A percentile compares a stretch with the other conserved stretches of the same genome.
Evolutionary conservation across 2,888 invertebrate species (phyloP).

Genomic region (Meloe dianella): DNA sequence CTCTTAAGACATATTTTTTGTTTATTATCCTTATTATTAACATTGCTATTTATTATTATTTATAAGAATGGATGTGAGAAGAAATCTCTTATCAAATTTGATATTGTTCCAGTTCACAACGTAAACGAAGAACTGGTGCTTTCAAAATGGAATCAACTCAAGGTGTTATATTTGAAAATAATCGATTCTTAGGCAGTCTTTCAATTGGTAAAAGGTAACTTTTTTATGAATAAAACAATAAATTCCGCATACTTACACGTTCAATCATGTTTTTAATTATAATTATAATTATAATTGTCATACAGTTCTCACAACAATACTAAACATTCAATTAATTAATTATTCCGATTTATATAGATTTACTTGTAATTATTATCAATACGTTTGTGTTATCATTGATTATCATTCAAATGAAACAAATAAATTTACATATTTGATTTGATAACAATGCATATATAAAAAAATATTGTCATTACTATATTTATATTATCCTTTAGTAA

Average conservation of each 20-base stretch:
- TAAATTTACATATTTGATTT: conserved; percentile 15
- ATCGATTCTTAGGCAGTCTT: conserved; percentile 55
- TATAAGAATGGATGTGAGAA: background rate
- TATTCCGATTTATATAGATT: conserved; percentile 4
- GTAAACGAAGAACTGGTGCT: conserved; percentile 53
- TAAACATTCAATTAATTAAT: background rate
- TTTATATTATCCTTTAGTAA: background rate
- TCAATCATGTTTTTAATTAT: conserved; percentile 11
- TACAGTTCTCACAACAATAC: conserved; percentile 1
- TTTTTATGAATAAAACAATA: background rate
- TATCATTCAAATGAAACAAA: conserved; percentile 15
- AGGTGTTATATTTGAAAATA: conserved; percentile 55
- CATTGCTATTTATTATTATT: conserved; percentile 1
- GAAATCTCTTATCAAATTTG: conserved; percentile 5
- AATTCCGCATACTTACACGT: background rate
- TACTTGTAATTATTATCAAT: conserved; percentile 32
- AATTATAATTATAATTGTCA: conserved; percentile 13
- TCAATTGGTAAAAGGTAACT: conserved; percentile 58
- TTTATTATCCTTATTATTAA: background rate
- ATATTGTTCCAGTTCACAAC: conserved; percentile 35
- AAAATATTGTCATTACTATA: background rate
- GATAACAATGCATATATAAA: background rate
- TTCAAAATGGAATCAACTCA: conserved; percentile 55
- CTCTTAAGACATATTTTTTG: background rate
- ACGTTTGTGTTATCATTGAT: conserved; percentile 37